phyloP scores from a whole-genome alignment of 2,113 vertebrate genomes.

The Tor tambroides region DNA sequence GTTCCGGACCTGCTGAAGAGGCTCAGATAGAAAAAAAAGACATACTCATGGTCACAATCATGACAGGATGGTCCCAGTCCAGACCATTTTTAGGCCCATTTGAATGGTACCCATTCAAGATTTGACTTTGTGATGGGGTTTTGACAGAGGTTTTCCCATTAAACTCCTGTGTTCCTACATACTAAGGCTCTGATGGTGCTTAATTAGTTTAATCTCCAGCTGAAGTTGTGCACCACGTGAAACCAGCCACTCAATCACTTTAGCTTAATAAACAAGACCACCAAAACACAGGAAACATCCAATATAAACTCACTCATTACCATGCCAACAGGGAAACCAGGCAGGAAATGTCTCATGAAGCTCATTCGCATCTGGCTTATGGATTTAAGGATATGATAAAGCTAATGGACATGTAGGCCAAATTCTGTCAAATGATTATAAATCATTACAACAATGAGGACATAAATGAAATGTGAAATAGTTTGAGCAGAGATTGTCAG shows the following conservation, averaged over 20 bases:
- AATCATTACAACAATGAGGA: background rate
- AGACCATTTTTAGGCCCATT: background rate
- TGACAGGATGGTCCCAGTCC: background rate
- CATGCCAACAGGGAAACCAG: slow-evolving; percentile 12
- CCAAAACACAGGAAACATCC: slow-evolving; percentile 32
- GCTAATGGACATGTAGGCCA: background rate
- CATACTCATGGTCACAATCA: background rate
- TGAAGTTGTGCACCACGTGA: background rate
- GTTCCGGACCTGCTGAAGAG: too few relatives aligned
- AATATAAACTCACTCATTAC: slow-evolving; percentile 30
- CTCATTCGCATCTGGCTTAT: background rate
- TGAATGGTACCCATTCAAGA: background rate
- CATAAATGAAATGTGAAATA: background rate
- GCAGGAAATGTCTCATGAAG: slow-evolving; percentile 35
- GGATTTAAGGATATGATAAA: background rate
- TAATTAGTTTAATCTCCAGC: background rate
- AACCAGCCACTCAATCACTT: background rate
- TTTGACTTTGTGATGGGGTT: background rate
- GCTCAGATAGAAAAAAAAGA: background rate
- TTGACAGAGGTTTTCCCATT: background rate
- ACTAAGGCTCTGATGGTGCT: background rate
- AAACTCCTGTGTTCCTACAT: too few relatives aligned
- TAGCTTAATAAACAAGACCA: slow-evolving; percentile 23
- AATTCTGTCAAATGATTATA: slow-evolving; percentile 8
- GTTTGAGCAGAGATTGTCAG: background rate